Evolutionary conservation across 2,113 vertebrate species (phyloP).

Genomic region (Labeo catla): DNA sequence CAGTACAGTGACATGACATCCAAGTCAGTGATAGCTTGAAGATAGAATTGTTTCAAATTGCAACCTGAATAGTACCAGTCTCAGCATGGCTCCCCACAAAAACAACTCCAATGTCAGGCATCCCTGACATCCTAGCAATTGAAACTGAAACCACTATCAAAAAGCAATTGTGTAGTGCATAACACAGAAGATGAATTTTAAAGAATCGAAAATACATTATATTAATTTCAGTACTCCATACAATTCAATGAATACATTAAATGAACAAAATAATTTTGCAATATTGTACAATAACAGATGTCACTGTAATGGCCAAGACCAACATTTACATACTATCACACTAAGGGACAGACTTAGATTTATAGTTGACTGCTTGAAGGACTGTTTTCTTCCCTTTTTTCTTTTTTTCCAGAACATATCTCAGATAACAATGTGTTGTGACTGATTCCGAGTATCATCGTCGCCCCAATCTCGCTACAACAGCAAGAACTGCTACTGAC

Average conservation of each 20-base stretch:
- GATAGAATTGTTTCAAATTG: slow-evolving; percentile 11
- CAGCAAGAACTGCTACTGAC: background rate
- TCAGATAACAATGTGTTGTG: background rate
- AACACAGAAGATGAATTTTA: slow-evolving; percentile 50
- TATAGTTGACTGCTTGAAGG: background rate
- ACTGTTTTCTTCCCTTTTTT: background rate
- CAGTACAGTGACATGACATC: background rate
- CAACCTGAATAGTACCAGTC: slow-evolving; percentile 9
- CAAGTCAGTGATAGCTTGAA: slow-evolving; percentile 38
- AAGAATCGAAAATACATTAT: background rate
- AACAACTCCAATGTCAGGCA: slow-evolving; percentile 40
- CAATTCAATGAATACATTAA: background rate
- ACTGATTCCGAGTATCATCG: background rate
- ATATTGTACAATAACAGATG: background rate
- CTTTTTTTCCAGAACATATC: background rate
- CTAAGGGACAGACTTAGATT: background rate
- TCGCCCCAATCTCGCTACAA: background rate
- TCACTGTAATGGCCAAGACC: too few relatives aligned
- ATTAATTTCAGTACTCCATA: background rate
- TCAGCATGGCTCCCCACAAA: slow-evolving; percentile 36
- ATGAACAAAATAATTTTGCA: background rate
- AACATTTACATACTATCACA: background rate
- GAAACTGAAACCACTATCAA: background rate
- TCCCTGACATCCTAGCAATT: background rate
- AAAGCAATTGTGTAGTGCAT: slow-evolving; percentile 49